A percentile compares a stretch with the other conserved stretches of the same genome.
These are phyloP conservation scores for Helicoverpa zea DNA, from an alignment of 1,140 invertebrate species.

Conservation along the genomic window DNA sequence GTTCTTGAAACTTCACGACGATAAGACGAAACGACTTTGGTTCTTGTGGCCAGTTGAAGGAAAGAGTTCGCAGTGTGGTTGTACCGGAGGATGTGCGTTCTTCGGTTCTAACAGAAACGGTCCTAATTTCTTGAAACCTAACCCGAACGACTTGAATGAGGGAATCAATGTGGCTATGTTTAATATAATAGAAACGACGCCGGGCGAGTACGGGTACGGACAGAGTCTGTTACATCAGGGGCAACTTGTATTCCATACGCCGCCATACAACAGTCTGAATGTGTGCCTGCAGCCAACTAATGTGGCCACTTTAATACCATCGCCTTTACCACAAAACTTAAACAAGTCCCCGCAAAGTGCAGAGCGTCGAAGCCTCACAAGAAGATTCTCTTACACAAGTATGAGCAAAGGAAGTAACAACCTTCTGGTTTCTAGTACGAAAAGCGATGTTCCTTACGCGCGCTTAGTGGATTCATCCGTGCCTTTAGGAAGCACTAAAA, in stretches of 20 bases:
- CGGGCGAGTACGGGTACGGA: slow-evolving; percentile 93
- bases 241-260: slow-evolving; percentile 96
- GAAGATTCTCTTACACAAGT: slow-evolving; percentile 90
- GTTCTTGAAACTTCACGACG: slow-evolving; percentile 96
- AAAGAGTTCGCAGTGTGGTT: slow-evolving; percentile 93
- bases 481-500: slow-evolving; percentile 87
- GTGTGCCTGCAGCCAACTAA: slow-evolving; percentile 92
- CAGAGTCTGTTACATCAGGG: slow-evolving; percentile 96
- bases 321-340: slow-evolving; percentile 77
- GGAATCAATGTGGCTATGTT: slow-evolving; percentile 92
- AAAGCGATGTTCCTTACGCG: slow-evolving; percentile 92
- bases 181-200: slow-evolving; percentile 84
- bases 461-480: slow-evolving; percentile 89
- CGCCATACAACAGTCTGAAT: slow-evolving; percentile 93
- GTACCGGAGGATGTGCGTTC: slow-evolving; percentile 97
- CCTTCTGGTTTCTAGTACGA: slow-evolving; percentile 77
- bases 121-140: slow-evolving; percentile 95
- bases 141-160: slow-evolving; percentile 92
- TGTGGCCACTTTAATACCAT: slow-evolving; percentile 78
- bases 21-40: slow-evolving; percentile 95
- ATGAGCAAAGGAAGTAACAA: slow-evolving; percentile 83
- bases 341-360: slow-evolving; percentile 79
- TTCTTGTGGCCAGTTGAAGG: slow-evolving; percentile 95
- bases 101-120: slow-evolving; percentile 97
- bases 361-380: slow-evolving; percentile 86